Evolutionary conservation across 1,140 invertebrate species (phyloP), one percentile per base, ranked within the genome.

Genomic region (Subanguina moxae): DNA sequence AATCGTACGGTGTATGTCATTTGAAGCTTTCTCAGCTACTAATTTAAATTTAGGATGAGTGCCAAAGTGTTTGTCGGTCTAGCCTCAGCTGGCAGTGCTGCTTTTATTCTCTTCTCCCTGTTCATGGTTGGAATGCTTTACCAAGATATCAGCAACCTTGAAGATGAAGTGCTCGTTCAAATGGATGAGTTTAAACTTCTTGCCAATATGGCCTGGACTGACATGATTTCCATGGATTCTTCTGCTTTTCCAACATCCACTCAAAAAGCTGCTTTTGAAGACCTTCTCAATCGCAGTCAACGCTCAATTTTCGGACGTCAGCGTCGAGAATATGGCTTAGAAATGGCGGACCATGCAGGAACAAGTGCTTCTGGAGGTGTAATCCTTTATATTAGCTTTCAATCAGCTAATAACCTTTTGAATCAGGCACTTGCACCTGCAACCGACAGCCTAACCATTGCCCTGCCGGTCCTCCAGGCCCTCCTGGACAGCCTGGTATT

Each of bases 401-500:
- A n/a, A n/a, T n/a, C n/a, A n/a, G n/a, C n/a, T n/a, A n/a, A n/a
- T n/a, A n/a, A n/a, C n/a, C n/a, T n/a, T n/a, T n/a, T n/a, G n/a
- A n/a, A n/a, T n/a, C n/a, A n/a, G n/a, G 3, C 32, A 11, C 32
- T 11, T 38, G 32, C 32, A 38, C 32, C 32, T 38, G 32, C 32
- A 38, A 38, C 17, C n/a, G 17, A 52, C 48, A 52, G 23, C 48
- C n/a, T 15, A 21, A 21, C n/a, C 48, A 52, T 15, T 65, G 62
- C 28, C 21, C 30, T 21, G 32, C 11, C 21, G 32, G 64, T 17
- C 48, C 64, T 11, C 64, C 46, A 25, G 64, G 64, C 23, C 64
- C 64, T 13, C 64, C 64, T 21, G 64, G 64, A 23, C 48, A 56
- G 17, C 48, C 64, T 13, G 64, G 64, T n/a, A 38, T 38, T 8